Evolutionary conservation across 2,888 invertebrate genomes (phyloP).

Genomic region (Folsomia candida): DNA sequence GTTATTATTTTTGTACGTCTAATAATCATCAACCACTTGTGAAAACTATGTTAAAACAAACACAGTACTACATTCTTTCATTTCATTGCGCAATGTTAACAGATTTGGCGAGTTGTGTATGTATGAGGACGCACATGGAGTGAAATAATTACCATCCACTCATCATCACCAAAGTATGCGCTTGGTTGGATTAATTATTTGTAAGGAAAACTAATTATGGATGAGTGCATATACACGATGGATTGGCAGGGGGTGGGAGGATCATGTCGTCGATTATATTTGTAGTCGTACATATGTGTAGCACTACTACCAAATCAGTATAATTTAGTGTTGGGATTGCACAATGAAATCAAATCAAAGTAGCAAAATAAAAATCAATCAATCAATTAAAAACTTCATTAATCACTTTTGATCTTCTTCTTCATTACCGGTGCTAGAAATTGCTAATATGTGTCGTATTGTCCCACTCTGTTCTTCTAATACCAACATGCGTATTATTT

Average conservation of each 20-base stretch:
- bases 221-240: neutral
- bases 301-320: neutral
- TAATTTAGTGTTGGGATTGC: neutral
- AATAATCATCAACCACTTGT: neutral
- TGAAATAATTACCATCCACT: neutral
- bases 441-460: neutral
- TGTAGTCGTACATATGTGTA: neutral
- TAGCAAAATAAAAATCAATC: neutral
- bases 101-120: neutral
- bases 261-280: too few relatives aligned
- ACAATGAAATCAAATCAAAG: neutral
- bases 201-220: neutral
- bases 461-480: neutral
- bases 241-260: too few relatives aligned
- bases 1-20: neutral
- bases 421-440: neutral
- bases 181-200: neutral
- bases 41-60: neutral
- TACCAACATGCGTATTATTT: too few relatives aligned
- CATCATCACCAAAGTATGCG: neutral
- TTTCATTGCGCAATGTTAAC: neutral
- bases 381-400: neutral
- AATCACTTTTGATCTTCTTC: neutral
- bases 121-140: neutral
- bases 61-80: neutral